Percentiles rank a stretch among this genome's conserved stretches.
These are phyloP conservation scores for Battus philenor DNA, from an alignment of 1,140 invertebrate species.

Conservation along the genomic window DNA sequence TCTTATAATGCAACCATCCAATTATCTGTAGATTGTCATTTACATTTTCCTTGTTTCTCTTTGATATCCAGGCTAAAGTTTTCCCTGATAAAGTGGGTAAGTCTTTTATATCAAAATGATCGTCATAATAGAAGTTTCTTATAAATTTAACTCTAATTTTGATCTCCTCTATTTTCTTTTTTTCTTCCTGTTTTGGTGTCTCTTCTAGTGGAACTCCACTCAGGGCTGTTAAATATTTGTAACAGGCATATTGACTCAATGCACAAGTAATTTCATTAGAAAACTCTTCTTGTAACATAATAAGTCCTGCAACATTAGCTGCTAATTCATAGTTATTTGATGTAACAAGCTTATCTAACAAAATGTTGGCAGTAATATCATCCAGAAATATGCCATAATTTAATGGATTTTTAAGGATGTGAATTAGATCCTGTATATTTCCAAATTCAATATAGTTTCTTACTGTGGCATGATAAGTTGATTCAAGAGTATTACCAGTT, in stretches of 20 bases:
- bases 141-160: constrained; percentile 88
- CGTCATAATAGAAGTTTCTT: constrained; percentile 88
- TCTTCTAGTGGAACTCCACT: constrained; percentile 50
- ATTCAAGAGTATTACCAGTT: constrained; percentile 82
- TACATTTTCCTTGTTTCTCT: constrained; percentile 71
- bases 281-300: constrained; percentile 94
- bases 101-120: constrained; percentile 90
- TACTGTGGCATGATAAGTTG: constrained; percentile 88
- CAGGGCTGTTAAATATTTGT: constrained; percentile 82
- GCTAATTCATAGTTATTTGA: constrained; percentile 83
- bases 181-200: constrained; percentile 54
- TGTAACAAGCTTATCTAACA: constrained; percentile 89
- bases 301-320: constrained; percentile 83
- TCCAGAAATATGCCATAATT: constrained; percentile 95
- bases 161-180: constrained; percentile 79
- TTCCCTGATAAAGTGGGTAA: constrained; percentile 84
- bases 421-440: constrained; percentile 79
- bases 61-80: constrained; percentile 81
- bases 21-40: constrained; percentile 81
- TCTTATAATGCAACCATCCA: constrained; percentile 82
- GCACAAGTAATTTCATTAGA: constrained; percentile 82
- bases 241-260: constrained; percentile 85
- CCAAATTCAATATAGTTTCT: constrained; percentile 79
- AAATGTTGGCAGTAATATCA: constrained; percentile 84
- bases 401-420: constrained; percentile 86